These are phyloP conservation scores for Phrynosoma platyrhinos DNA, from an alignment of 2,113 vertebrate species.

Conservation along the genomic window DNA sequence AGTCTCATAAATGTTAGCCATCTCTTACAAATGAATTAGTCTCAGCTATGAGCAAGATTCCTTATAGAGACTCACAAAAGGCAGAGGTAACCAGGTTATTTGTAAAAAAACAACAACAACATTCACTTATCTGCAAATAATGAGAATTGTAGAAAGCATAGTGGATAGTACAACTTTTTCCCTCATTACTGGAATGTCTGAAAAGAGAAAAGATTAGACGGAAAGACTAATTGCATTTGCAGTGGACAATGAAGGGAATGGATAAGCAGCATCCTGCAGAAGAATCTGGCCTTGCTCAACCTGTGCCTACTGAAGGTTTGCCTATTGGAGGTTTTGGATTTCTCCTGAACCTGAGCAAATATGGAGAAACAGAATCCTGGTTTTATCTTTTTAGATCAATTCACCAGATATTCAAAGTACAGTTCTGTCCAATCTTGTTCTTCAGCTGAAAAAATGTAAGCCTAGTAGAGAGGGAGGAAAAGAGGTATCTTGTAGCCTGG, in stretches of 20 bases:
- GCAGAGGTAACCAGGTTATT: too few relatives aligned
- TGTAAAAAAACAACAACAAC: too few relatives aligned
- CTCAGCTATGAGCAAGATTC: neutral
- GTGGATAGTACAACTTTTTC: neutral
- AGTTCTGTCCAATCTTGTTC: neutral
- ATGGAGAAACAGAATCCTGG: neutral
- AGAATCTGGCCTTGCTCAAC: too few relatives aligned
- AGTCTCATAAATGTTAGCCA: slow-evolving; percentile 64
- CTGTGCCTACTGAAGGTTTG: neutral
- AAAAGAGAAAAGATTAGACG: neutral
- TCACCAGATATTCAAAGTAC: neutral
- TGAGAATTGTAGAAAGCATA: neutral
- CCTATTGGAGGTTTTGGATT: neutral
- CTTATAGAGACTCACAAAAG: neutral
- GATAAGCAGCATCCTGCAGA: too few relatives aligned
- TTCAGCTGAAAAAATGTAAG: neutral
- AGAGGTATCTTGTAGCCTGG: too few relatives aligned
- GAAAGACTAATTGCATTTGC: neutral
- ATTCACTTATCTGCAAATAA: neutral
- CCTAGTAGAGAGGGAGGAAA: neutral
- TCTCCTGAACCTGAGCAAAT: neutral
- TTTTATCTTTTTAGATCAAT: neutral
- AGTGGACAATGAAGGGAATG: neutral
- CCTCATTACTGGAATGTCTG: neutral
- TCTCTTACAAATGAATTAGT: neutral